These are phyloP conservation scores for Dyspetes luteomarginatus DNA, from an alignment of 2,888 invertebrate species.

Conservation along the genomic window DNA sequence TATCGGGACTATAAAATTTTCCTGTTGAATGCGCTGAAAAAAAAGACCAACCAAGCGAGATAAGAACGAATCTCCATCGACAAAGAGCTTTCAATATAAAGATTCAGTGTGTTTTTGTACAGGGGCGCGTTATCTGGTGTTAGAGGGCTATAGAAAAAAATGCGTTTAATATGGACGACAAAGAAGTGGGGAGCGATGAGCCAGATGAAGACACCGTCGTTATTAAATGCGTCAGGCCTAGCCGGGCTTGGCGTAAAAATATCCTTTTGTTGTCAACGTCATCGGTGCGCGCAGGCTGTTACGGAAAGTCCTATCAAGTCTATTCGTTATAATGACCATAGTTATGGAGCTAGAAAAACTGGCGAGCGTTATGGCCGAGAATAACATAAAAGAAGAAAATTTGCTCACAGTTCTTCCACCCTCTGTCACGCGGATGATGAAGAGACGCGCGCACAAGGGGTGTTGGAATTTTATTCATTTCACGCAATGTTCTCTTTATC, in stretches of 20 bases:
- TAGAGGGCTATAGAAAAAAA: conserved; percentile 31
- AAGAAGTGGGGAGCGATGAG: background rate
- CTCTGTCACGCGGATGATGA: background rate
- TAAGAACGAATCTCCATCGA: background rate
- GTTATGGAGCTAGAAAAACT: background rate
- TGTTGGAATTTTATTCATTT: background rate
- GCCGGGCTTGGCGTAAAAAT: background rate
- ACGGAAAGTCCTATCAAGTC: background rate
- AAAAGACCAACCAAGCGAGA: conserved; percentile 1
- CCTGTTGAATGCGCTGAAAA: too few species aligned
- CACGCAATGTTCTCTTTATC: background rate
- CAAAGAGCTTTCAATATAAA: conserved; percentile 55
- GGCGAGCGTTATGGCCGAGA: conserved; percentile 35
- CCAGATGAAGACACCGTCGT: conserved; percentile 7
- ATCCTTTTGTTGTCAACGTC: too few species aligned
- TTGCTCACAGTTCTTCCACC: conserved; percentile 1
- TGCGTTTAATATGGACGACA: background rate
- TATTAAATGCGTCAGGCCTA: conserved; percentile 10
- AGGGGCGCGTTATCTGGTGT: conserved; percentile 71
- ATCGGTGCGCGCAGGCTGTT: background rate
- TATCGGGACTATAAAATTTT: too few species aligned
- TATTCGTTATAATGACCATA: background rate
- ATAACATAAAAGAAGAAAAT: conserved; percentile 62
- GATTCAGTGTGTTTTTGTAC: conserved; percentile 65
- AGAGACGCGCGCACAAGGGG: background rate